phyloP scores from a whole-genome alignment of 1,140 invertebrate genomes.

The Megalopta genalis region DNA sequence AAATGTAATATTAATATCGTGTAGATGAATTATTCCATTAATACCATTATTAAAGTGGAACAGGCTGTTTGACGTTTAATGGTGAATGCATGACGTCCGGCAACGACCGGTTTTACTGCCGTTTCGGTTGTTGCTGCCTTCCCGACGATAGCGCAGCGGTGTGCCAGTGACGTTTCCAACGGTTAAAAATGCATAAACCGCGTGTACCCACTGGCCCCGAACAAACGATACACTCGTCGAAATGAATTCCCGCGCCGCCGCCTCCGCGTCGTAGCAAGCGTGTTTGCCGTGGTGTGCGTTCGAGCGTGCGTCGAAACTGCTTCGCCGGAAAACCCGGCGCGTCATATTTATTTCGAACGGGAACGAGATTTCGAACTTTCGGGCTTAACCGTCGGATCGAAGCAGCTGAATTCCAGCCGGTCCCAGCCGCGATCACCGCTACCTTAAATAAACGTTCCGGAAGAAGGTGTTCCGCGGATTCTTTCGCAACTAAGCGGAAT shows the following conservation, averaged over 20 bases:
- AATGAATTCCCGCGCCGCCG: not conserved
- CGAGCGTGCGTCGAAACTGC: conserved; percentile 5
- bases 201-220: not conserved
- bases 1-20: no score
- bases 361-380: not conserved
- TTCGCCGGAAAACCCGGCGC: conserved; percentile 12
- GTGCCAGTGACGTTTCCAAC: not conserved
- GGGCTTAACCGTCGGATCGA: not conserved
- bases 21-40: no score
- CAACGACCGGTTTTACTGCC: no score
- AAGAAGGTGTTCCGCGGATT: not conserved
- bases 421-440: not conserved
- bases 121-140: no score
- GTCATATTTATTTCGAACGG: conserved; percentile 30
- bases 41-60: no score
- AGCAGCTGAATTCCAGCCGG: not conserved
- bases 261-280: no score
- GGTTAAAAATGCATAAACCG: not conserved
- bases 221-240: conserved; percentile 1
- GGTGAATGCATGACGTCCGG: no score
- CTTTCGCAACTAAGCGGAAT: not conserved
- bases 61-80: no score
- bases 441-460: conserved; percentile 21
- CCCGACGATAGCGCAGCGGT: no score
- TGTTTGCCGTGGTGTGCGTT: not conserved